Base-by-base conservation (phyloP, 2,888 invertebrate species). In the Eulithis prunata region DNA sequence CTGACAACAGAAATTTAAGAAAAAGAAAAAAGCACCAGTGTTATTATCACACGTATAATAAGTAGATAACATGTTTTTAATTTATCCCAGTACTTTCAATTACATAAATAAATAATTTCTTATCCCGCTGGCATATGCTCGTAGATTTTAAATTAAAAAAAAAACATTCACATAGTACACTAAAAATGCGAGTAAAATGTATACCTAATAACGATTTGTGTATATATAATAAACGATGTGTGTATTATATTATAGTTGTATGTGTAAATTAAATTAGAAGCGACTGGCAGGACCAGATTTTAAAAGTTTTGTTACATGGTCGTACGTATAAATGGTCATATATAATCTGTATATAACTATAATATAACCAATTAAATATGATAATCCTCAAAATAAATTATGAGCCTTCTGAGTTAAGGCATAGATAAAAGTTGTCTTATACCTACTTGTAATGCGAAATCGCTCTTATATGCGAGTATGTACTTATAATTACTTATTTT, bases 241-340 rank as follows among this genome's bases (percentile, higher is more conserved):
- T 88, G 87, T 89, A 87, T 84, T 81, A 85, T 88, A 88, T 89
- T 88, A 88, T 89, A 89, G 84, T 77, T 80, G 79, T 84, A 85
- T 81, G 83, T 88, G 83, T 87, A 85, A 81, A 79, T 78, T 78
- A 74, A 76, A 36, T 36, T 64, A 71, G 62, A 61, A 56, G 43
- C 56, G 57, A 71, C 88, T 87, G 88, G 88, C 88, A 75, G 88
- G 87, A 73, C 86, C 87, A 87, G 87, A 59, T 69, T 63, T 65
- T 66, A 62, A 41, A 53, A 62, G 51, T 61, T 59, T 45, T 62
- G 49, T 58, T 60, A 49, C 45, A 57, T 52, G 53, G 57, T 63
- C 53, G 36, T 61, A 36, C 52, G 59, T 61, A 57, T 52, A 56
- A 60, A 60, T 63, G 55, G 53, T 66, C 69, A 68, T 57, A 43